A percentile compares a stretch with the other conserved stretches of the same genome.
These are phyloP conservation scores for Helicorthomorpha holstii DNA, from an alignment of 1,140 invertebrate species.

Conservation along the genomic window DNA sequence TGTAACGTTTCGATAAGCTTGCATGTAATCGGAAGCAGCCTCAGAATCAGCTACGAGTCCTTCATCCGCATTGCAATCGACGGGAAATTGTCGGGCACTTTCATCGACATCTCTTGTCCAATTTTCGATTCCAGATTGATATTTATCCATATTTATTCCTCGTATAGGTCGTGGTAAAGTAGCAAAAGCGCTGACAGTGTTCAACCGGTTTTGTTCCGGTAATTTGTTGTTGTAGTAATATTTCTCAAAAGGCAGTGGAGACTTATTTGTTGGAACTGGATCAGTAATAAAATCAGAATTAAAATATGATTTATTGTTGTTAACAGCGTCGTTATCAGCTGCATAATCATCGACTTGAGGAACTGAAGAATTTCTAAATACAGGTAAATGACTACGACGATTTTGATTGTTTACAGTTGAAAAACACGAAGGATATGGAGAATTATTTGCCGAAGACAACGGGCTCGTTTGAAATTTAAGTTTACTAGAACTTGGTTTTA, in stretches of 20 bases:
- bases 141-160: neutral
- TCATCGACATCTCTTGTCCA: neutral
- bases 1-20: conserved; percentile 1
- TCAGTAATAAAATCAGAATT: conserved; percentile 10
- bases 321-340: conserved; percentile 25
- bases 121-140: neutral
- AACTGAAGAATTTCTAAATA: conserved; percentile 63
- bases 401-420: too few relatives aligned
- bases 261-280: conserved; percentile 7
- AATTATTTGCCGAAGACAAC: too few relatives aligned
- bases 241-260: conserved; percentile 3
- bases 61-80: neutral
- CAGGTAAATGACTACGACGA: too few relatives aligned
- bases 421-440: too few relatives aligned
- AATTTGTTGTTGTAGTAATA: conserved; percentile 5
- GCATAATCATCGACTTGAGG: conserved; percentile 53
- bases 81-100: neutral
- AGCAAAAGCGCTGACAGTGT: conserved; percentile 11
- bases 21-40: neutral
- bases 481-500: conserved; percentile 29
- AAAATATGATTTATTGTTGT: too few relatives aligned
- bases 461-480: too few relatives aligned
- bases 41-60: conserved; percentile 2
- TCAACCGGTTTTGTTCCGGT: conserved; percentile 8
- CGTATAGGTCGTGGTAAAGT: neutral